These are phyloP conservation scores for Xyrichtys novacula DNA, from an alignment of 2,797 vertebrate genomes.

Conservation along the genomic window DNA sequence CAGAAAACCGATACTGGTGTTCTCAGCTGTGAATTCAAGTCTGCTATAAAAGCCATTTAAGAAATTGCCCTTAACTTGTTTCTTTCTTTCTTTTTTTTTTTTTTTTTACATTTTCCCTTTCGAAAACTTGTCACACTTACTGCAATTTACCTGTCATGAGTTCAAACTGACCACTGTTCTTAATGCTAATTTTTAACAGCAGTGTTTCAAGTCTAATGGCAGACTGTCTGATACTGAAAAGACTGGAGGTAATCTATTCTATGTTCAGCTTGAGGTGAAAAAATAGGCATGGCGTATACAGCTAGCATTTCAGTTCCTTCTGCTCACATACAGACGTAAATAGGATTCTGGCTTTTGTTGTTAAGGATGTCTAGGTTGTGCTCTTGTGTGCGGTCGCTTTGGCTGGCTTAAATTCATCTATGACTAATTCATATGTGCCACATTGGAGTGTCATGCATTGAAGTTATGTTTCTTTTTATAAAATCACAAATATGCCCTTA, in stretches of 20 bases:
- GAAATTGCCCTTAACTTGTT: neutral
- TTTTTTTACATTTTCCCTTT: neutral
- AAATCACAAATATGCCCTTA: too few species aligned
- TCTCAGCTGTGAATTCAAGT: conserved; percentile 1
- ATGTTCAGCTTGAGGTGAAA: neutral
- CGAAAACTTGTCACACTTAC: neutral
- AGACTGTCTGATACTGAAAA: neutral
- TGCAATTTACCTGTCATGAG: neutral
- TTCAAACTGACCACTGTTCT: conserved; percentile 7
- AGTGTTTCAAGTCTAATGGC: neutral
- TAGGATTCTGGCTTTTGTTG: too few species aligned
- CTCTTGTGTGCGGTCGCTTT: neutral
- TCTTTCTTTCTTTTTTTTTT: neutral
- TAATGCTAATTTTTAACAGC: conserved; percentile 2
- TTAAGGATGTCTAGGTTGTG: too few species aligned
- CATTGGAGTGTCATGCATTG: neutral
- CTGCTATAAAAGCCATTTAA: conserved; percentile 3
- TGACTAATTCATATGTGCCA: neutral
- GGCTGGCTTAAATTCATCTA: neutral
- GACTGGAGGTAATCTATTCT: neutral
- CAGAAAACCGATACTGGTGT: neutral
- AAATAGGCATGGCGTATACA: neutral
- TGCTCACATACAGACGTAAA: neutral
- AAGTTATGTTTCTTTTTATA: neutral
- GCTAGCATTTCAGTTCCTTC: neutral